A percentile compares a stretch with the other conserved stretches of the same genome.
Evolutionary conservation across 1,140 invertebrate species (phyloP).

Genomic region (Drosophila kohkoa): DNA sequence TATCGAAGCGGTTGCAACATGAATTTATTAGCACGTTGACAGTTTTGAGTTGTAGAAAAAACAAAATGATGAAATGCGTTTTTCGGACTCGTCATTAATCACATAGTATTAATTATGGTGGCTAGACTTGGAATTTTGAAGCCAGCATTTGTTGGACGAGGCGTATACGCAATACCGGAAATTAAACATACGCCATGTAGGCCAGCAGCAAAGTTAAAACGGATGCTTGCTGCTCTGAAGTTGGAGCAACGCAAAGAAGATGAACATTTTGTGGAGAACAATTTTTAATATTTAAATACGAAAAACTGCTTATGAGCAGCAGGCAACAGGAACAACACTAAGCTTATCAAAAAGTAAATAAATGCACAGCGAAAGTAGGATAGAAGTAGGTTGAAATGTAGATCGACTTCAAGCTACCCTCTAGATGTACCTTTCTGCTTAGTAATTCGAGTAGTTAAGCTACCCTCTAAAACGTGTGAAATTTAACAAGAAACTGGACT

Average conservation of each 20-base stretch:
- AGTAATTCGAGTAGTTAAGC: background rate
- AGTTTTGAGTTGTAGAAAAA: constrained; percentile 52
- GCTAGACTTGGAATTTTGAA: constrained; percentile 13
- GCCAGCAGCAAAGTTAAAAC: constrained; percentile 48
- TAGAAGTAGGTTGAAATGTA: background rate
- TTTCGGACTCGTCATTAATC: constrained; percentile 57
- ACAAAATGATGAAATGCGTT: constrained; percentile 58
- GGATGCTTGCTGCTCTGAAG: constrained; percentile 64
- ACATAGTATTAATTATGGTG: constrained; percentile 50
- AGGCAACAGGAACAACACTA: constrained; percentile 33
- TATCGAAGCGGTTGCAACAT: constrained; percentile 10
- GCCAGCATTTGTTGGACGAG: background rate
- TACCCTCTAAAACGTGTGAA: background rate
- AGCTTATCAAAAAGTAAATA: constrained; percentile 54
- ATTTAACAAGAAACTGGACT: background rate
- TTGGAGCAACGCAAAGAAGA: constrained; percentile 29
- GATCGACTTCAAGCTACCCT: background rate
- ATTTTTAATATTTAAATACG: constrained; percentile 77
- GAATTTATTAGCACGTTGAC: constrained; percentile 69
- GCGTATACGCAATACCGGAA: constrained; percentile 74
- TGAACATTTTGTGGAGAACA: constrained; percentile 41
- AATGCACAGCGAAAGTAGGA: constrained; percentile 41
- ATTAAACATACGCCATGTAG: constrained; percentile 76
- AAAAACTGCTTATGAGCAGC: constrained; percentile 64
- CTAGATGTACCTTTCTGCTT: background rate